Percentiles rank a stretch among this genome's conserved stretches.
phyloP scores from a whole-genome alignment of 2,888 invertebrate species.

The Drosophila dives region DNA sequence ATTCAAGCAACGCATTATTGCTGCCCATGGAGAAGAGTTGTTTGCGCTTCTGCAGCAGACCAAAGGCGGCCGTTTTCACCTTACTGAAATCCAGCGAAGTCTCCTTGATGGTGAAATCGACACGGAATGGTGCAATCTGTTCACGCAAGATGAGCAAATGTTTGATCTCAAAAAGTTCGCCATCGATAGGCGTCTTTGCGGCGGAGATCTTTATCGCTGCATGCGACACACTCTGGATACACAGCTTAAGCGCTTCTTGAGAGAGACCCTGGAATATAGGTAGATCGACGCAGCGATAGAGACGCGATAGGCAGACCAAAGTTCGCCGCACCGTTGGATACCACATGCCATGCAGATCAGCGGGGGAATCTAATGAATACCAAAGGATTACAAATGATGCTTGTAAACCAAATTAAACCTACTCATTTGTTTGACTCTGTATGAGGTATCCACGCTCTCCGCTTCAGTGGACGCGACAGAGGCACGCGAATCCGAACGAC shows the following conservation, averaged over 20 bases:
- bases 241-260: constrained; percentile 96
- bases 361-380: constrained; percentile 89
- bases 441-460: constrained; percentile 86
- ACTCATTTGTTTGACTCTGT: constrained; percentile 82
- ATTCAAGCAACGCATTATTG: constrained; percentile 97
- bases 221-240: constrained; percentile 94
- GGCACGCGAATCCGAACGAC: constrained; percentile 88
- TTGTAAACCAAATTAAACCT: constrained; percentile 46
- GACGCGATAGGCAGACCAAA: constrained; percentile 95
- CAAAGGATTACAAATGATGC: neutral
- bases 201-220: constrained; percentile 92
- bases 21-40: constrained; percentile 94
- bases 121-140: constrained; percentile 99
- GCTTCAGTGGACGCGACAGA: constrained; percentile 91
- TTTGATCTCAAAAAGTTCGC: constrained; percentile 98
- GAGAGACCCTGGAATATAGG: constrained; percentile 98
- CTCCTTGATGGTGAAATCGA: constrained; percentile 96
- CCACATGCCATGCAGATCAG: constrained; percentile 99
- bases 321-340: constrained; percentile 98
- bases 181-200: constrained; percentile 93
- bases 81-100: constrained; percentile 97
- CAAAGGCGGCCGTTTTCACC: constrained; percentile 93
- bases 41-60: constrained; percentile 90
- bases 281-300: constrained; percentile 94
- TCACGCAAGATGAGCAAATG: constrained; percentile 98